phyloP scores from a whole-genome alignment of 2,888 invertebrate species.

The Morinoia aosen region DNA sequence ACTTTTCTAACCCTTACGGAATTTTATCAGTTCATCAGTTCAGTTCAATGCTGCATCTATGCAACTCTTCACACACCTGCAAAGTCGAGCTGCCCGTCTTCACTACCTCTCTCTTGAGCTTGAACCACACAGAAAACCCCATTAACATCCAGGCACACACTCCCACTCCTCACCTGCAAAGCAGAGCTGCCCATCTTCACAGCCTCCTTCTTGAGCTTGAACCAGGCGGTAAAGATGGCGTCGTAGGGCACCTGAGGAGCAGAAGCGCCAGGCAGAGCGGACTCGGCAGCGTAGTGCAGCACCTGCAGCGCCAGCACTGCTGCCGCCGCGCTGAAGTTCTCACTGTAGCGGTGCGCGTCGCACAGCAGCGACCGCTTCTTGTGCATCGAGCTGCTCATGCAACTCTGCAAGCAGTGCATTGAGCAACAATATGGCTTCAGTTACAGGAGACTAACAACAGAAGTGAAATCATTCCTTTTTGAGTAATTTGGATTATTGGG shows the following conservation, averaged over 20 bases:
- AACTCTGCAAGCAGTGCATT: background rate
- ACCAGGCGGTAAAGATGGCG: conserved; percentile 55
- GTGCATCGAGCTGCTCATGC: conserved; percentile 12
- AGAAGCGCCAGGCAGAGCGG: background rate
- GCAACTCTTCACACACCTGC: no score
- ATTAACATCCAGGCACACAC: background rate
- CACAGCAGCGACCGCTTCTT: conserved; percentile 57
- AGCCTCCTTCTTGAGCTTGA: conserved; percentile 61
- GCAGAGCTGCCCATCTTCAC: conserved; percentile 40
- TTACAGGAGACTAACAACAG: no score
- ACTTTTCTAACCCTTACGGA: no score
- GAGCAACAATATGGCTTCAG: background rate
- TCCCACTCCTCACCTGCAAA: conserved; percentile 43
- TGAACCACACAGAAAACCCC: conserved; percentile 56
- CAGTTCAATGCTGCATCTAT: no score
- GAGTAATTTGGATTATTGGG: no score
- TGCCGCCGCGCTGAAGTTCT: conserved; percentile 56
- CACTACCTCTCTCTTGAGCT: conserved; percentile 59
- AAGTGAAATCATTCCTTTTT: no score
- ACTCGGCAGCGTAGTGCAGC: conserved; percentile 10
- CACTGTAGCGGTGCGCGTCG: conserved; percentile 58
- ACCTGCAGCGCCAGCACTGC: conserved; percentile 45
- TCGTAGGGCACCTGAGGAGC: background rate
- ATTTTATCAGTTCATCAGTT: no score
- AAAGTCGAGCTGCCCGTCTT: conserved; percentile 44